phyloP scores from a whole-genome alignment of 2,797 vertebrate species.

The Tolypeutes matacus region DNA sequence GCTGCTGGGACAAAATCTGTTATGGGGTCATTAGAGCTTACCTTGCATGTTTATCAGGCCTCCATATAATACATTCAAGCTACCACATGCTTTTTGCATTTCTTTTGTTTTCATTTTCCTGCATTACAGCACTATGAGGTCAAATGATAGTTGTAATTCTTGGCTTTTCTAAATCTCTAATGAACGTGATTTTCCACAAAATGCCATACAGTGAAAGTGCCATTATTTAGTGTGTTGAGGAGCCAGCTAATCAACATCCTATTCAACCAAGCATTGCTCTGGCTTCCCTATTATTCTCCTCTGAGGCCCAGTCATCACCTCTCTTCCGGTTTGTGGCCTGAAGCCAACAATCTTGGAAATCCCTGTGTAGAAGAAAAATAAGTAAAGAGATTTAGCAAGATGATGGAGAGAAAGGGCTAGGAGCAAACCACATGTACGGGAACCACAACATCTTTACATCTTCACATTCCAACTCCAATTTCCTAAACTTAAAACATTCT shows the following conservation, averaged over 20 bases:
- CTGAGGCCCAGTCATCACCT: not conserved
- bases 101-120: not conserved
- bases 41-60: rapidly evolving
- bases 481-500: not conserved
- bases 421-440: not conserved
- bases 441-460: not conserved
- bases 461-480: not conserved
- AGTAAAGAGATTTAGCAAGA: not conserved
- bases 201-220: not conserved
- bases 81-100: not conserved
- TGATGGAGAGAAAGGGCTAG: not conserved
- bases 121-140: not conserved
- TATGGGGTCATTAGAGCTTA: not conserved
- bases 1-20: not conserved
- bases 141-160: not conserved
- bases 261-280: not conserved
- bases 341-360: not conserved
- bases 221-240: not conserved
- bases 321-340: not conserved
- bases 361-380: not conserved
- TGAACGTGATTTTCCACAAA: not conserved
- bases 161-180: not conserved
- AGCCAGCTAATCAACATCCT: not conserved
- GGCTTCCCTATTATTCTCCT: not conserved
- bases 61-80: not conserved